Evolutionary conservation across 1,140 invertebrate genomes (phyloP).

Genomic region (Drosophila pseudoananassae): DNA sequence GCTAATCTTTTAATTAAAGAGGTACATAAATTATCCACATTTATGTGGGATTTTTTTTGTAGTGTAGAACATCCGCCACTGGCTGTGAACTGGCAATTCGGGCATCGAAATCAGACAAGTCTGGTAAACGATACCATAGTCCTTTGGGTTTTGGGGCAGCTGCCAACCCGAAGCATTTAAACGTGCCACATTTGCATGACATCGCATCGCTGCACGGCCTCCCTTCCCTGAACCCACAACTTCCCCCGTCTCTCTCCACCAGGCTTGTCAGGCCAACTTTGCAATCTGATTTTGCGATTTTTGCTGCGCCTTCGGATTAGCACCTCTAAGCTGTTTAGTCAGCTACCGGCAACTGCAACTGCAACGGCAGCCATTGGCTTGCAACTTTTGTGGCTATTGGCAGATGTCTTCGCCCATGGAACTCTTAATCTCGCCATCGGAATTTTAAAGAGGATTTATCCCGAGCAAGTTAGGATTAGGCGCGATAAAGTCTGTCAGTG

Average conservation of each 20-base stretch:
- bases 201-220: conserved; percentile 14
- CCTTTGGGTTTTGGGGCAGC: conserved; percentile 25
- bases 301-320: conserved; percentile 48
- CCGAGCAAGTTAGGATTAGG: conserved; percentile 1
- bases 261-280: conserved; percentile 39
- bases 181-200: conserved; percentile 61
- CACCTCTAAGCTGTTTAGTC: conserved; percentile 51
- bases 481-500: conserved; percentile 2
- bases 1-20: neutral
- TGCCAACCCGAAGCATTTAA: conserved; percentile 51
- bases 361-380: conserved; percentile 12
- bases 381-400: conserved; percentile 41
- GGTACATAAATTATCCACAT: neutral
- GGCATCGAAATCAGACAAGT: conserved; percentile 46
- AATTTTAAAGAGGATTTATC: conserved; percentile 40
- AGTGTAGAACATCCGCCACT: conserved; percentile 15
- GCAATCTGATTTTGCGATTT: conserved; percentile 55
- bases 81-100: conserved; percentile 44
- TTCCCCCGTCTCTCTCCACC: neutral
- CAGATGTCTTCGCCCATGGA: conserved; percentile 30
- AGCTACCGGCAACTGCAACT: conserved; percentile 15
- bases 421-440: conserved; percentile 32
- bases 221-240: neutral
- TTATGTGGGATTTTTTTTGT: neutral
- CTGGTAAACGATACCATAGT: conserved; percentile 40